Evolutionary conservation across 2,113 vertebrate genomes (phyloP).

Genomic region (Salvelinus alpinus): DNA sequence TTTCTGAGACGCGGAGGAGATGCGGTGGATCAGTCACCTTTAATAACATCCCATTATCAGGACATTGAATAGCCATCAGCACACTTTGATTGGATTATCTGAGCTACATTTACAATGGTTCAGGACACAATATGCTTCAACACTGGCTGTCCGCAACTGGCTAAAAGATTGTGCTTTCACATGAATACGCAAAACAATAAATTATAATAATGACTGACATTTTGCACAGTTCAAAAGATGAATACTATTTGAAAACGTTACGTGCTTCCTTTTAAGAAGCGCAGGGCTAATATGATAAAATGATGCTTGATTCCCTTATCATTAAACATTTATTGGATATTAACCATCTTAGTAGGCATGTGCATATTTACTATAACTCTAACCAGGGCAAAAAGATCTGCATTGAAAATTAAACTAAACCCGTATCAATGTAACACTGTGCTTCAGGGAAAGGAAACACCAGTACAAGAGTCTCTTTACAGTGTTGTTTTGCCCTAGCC

Average conservation of each 20-base stretch:
- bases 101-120: constrained; percentile 24
- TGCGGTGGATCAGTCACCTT: constrained; percentile 38
- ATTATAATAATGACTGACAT: background rate
- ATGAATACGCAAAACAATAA: background rate
- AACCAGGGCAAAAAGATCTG: background rate
- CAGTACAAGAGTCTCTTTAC: background rate
- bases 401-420: background rate
- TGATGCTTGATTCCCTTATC: background rate
- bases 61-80: constrained; percentile 52
- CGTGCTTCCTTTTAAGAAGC: background rate
- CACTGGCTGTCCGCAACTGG: background rate
- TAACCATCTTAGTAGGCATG: background rate
- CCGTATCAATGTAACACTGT: background rate
- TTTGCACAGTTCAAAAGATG: no score
- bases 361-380: background rate
- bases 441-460: background rate
- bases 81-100: constrained; percentile 39
- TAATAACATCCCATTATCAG: constrained; percentile 55
- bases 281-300: background rate
- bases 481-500: no score
- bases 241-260: background rate
- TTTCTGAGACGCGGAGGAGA: constrained; percentile 31
- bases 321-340: background rate
- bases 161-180: background rate
- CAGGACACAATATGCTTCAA: background rate